These are phyloP conservation scores for Cepphus grylle DNA, from an alignment of 2,113 vertebrate genomes.

Conservation along the genomic window DNA sequence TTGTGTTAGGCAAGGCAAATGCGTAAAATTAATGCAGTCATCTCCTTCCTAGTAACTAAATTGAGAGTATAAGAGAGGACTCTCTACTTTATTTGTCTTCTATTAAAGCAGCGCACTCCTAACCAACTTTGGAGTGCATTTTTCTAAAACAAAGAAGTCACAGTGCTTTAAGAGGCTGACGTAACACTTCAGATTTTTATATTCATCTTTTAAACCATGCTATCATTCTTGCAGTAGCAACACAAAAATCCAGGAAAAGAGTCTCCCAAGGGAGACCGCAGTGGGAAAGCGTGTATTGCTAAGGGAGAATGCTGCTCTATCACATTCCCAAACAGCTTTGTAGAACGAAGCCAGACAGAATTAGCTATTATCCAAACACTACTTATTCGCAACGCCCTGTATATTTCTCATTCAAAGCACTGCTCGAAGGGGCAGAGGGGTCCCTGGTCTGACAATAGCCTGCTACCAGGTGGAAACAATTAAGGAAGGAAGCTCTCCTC, in stretches of 20 bases:
- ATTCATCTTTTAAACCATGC: constrained; percentile 28
- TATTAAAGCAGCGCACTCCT: background rate
- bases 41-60: background rate
- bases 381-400: background rate
- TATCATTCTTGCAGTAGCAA: background rate
- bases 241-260: background rate
- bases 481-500: constrained; percentile 59
- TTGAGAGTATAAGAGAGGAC: background rate
- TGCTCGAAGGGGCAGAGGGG: constrained; percentile 10
- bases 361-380: background rate
- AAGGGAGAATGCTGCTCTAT: constrained; percentile 43
- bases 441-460: constrained; percentile 25
- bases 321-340: constrained; percentile 20
- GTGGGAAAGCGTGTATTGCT: background rate
- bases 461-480: constrained; percentile 61
- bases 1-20: background rate
- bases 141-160: background rate
- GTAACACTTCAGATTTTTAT: background rate
- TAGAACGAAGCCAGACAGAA: constrained; percentile 24
- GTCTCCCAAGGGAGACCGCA: constrained; percentile 5
- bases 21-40: background rate
- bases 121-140: background rate
- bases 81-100: background rate
- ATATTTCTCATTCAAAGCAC: background rate
- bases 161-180: background rate